Evolutionary conservation across 2,888 invertebrate species (phyloP).

Genomic region (Aphidius colemani): DNA sequence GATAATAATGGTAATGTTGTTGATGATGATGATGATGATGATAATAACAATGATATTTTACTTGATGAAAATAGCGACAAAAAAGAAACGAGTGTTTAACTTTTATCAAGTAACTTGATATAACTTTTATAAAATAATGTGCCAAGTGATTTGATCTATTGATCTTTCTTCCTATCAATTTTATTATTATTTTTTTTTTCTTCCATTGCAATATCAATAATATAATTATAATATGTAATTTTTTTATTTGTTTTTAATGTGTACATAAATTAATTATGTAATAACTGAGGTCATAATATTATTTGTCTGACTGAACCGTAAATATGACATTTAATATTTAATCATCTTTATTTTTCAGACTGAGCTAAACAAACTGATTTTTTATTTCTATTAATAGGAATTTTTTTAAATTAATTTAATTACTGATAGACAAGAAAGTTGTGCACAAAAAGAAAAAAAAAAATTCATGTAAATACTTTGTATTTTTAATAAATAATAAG

Average conservation of each 20-base stretch:
- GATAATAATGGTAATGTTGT: constrained; percentile 4
- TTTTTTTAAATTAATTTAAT: background rate
- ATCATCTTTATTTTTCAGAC: constrained; percentile 23
- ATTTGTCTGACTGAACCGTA: background rate
- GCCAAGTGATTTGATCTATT: constrained; percentile 20
- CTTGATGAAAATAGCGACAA: constrained; percentile 43
- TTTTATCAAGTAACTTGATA: background rate
- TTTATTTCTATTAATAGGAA: background rate
- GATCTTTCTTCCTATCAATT: constrained; percentile 12
- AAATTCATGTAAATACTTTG: constrained; percentile 36
- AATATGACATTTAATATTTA: constrained; percentile 4
- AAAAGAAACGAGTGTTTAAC: constrained; percentile 57
- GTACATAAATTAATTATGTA: background rate
- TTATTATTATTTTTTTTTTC: background rate
- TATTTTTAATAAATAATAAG: constrained; percentile 34
- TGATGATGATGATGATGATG: constrained; percentile 22
- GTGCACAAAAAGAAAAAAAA: constrained; percentile 21
- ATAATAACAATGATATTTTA: constrained; percentile 25
- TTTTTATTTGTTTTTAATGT: background rate
- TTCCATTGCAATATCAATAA: background rate
- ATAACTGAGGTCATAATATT: background rate
- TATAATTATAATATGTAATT: background rate
- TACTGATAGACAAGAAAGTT: background rate
- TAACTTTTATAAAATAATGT: constrained; percentile 9
- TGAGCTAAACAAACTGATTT: background rate